Percentiles rank a stretch among this genome's conserved stretches.
Conservation (phyloP, 2,113 vertebrate species). For the Rhynchopsitta pachyrhyncha region DNA sequence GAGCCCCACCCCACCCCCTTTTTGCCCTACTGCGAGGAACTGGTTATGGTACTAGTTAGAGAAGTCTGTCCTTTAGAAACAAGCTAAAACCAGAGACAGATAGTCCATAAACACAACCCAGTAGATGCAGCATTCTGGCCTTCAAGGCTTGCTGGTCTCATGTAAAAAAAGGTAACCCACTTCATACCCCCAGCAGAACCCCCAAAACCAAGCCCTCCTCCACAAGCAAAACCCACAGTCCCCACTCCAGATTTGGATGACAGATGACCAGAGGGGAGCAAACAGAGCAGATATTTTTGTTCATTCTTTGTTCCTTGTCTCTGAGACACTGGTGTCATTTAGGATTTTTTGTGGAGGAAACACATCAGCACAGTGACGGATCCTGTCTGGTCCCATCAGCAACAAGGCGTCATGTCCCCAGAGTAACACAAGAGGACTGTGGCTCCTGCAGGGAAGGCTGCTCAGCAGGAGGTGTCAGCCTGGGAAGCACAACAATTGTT, state of each 20-base stretch:
- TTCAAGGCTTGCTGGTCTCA: not conserved
- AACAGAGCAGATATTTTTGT: not conserved
- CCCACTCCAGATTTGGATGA: not conserved
- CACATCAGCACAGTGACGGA: constrained; percentile 42
- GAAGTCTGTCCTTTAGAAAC: not conserved
- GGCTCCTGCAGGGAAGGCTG: constrained; percentile 48
- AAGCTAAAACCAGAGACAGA: not conserved
- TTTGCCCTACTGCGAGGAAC: not conserved
- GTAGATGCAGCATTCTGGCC: not conserved
- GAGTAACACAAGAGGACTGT: constrained; percentile 41
- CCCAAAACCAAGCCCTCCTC: not conserved
- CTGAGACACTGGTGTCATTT: constrained; percentile 30
- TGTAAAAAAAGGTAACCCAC: not conserved
- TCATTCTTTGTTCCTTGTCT: constrained; percentile 3
- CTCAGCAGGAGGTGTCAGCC: constrained; percentile 57
- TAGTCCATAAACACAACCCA: not conserved
- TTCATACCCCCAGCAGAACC: not conserved
- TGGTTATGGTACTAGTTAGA: not conserved
- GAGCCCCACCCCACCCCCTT: not conserved
- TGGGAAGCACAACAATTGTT: constrained; percentile 29
- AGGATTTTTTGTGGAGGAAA: constrained; percentile 61
- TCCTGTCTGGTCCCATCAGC: constrained; percentile 69
- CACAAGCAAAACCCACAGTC: not conserved
- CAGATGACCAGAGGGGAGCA: constrained; percentile 15
- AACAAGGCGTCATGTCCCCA: not conserved